Evolutionary conservation across 2,113 vertebrate species (phyloP), one percentile per base, ranked within the genome.

Genomic region (Falcunculus frontatus): DNA sequence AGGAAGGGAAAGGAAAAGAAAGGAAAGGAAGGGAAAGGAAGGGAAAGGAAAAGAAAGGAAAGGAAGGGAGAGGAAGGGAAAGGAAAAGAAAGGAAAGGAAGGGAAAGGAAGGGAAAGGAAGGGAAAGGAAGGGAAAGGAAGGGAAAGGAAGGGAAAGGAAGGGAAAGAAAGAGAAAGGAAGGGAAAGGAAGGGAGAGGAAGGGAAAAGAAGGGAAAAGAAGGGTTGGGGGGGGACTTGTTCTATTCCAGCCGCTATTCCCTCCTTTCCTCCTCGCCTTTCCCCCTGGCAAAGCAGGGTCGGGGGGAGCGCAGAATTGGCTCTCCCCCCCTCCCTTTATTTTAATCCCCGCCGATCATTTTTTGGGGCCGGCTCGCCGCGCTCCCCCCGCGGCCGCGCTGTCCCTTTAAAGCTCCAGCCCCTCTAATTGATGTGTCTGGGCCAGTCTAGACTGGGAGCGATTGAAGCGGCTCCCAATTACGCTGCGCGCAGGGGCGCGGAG

Each of bases 391-490:
- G 87, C 93, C 93, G 83, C 93, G 56, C 96, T 95, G 86, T 68
- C 93, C 91, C 97, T 98, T 97, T 96, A 97, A 63, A 41, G 83
- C 97, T 56, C 72, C 97, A 92, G 92, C 94, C 95, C 90, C 96
- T 96, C 97, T 98, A 98, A 98, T 98, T 96, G 96, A 85, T 97
- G 97, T 91, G 97, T 97, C 97, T 98, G 97, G 95, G 95, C 96
- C 97, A 95, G 98, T 98, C 97, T 97, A 97, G 98, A 97, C 97
- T 46, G 96, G 96, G 81, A 96, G 95, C 91, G 98, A 97, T 74
- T 94, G 97, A 93, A 97, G 92, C 97, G 79, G 97, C 96, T 94
- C 96, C 97, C 97, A 95, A 91, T 97, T 96, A 96, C 90, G 97
- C 95, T 95, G 97, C 96, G 97, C 98, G 93, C 78, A 88, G 95